Conservation (phyloP, 2,113 vertebrate species). For the Neolamprologus variostigma region DNA sequence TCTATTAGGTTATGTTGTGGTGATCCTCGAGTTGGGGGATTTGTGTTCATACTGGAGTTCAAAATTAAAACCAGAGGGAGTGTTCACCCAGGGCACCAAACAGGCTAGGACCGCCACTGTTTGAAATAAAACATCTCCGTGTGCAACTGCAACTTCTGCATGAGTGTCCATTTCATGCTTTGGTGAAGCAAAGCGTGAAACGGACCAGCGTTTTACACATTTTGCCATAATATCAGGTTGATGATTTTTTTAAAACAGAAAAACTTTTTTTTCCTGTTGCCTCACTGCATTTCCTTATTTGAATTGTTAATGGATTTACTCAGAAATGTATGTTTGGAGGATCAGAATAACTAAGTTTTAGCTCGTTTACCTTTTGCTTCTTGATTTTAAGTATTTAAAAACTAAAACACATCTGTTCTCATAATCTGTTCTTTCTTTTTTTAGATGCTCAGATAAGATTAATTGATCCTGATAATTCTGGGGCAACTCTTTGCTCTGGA, state of each 20-base stretch:
- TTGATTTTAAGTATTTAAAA: neutral
- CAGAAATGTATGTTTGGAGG: neutral
- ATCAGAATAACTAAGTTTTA: neutral
- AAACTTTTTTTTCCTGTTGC: neutral
- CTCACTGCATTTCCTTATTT: neutral
- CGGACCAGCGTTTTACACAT: neutral
- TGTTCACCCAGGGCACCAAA: neutral
- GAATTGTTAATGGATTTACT: neutral
- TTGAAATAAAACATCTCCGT: neutral
- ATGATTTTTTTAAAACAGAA: neutral
- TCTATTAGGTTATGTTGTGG: neutral
- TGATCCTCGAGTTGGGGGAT: neutral
- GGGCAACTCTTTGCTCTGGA: rapidly evolving
- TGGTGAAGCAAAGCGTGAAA: neutral
- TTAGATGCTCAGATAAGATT: neutral
- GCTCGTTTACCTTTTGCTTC: neutral
- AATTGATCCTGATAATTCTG: neutral
- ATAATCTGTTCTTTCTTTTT: neutral
- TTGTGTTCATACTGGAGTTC: neutral
- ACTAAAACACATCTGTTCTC: neutral
- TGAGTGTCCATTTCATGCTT: neutral
- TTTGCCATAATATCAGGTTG: neutral
- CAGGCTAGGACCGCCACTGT: neutral
- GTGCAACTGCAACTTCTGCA: neutral
- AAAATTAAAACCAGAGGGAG: neutral